Evolutionary conservation across 2,797 vertebrate genomes (phyloP).

Genomic region (Sylvia borin): DNA sequence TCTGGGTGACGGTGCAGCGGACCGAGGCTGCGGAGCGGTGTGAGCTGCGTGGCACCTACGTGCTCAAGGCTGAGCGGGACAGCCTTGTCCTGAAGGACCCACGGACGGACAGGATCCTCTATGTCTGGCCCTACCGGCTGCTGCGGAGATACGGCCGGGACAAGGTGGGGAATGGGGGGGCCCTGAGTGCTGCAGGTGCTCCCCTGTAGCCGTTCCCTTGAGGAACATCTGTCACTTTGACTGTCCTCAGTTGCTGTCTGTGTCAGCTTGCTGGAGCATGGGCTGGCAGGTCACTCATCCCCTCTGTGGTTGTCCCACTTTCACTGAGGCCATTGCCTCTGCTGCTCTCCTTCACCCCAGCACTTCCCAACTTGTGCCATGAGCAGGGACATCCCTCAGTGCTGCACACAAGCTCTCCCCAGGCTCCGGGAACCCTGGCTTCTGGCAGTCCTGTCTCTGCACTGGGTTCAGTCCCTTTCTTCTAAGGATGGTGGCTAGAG

Average conservation of each 20-base stretch:
- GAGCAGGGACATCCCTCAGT: not conserved
- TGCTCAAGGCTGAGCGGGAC: slow-evolving; percentile 86
- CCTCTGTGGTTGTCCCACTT: not conserved
- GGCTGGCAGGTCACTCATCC: rapidly evolving
- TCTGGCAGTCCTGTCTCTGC: not conserved
- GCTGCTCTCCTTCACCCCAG: not conserved
- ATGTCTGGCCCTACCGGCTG: slow-evolving; percentile 93
- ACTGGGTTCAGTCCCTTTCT: not conserved
- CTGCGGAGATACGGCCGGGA: slow-evolving; percentile 94
- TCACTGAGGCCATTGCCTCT: not conserved
- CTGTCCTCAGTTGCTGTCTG: not conserved
- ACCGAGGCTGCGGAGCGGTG: slow-evolving; percentile 94
- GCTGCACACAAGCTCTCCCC: not conserved
- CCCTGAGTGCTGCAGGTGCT: not conserved
- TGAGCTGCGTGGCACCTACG: slow-evolving; percentile 82
- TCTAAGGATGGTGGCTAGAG: not conserved
- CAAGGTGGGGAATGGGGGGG: slow-evolving; percentile 75
- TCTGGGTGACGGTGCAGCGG: slow-evolving; percentile 90
- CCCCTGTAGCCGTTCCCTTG: not conserved
- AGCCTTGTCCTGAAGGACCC: slow-evolving; percentile 84
- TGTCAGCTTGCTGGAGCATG: rapidly evolving
- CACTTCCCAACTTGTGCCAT: rapidly evolving
- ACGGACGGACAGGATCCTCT: slow-evolving; percentile 78
- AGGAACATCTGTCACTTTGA: not conserved
- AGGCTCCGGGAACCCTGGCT: not conserved